These are phyloP conservation scores for Tricholauxania praeusta DNA, from an alignment of 2,888 invertebrate genomes.

Conservation along the genomic window DNA sequence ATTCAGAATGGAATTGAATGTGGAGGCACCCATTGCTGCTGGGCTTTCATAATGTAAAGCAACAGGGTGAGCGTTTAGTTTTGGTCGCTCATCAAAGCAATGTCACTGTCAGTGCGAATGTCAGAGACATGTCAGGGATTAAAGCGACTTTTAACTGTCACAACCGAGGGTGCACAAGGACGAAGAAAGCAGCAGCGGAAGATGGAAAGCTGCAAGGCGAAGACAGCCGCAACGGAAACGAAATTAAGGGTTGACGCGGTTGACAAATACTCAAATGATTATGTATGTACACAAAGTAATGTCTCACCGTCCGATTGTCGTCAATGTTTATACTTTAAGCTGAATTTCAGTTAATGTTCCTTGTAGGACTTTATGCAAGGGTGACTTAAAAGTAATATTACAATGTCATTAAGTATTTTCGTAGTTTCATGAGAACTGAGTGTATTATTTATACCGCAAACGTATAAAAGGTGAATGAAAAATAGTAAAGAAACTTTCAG, in stretches of 20 bases:
- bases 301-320: too few relatives aligned
- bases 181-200: constrained; percentile 29
- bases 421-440: too few relatives aligned
- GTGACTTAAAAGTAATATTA: too few relatives aligned
- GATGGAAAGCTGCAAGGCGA: constrained; percentile 11
- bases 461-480: too few relatives aligned
- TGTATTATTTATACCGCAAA: too few relatives aligned
- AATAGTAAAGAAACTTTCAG: too few relatives aligned
- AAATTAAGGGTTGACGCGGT: constrained; percentile 60
- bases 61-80: constrained; percentile 34
- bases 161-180: constrained; percentile 37
- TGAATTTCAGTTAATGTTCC: too few relatives aligned
- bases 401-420: too few relatives aligned
- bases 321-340: too few relatives aligned
- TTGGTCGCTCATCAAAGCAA: constrained; percentile 64
- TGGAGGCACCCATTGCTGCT: constrained; percentile 27
- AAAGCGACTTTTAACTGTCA: constrained; percentile 58
- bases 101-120: constrained; percentile 67
- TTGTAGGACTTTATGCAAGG: too few relatives aligned
- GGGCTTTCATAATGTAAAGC: constrained; percentile 22
- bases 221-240: constrained; percentile 49
- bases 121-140: constrained; percentile 67
- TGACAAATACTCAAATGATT: constrained; percentile 50
- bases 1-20: too few relatives aligned
- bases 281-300: too few relatives aligned